Conservation (phyloP, 2,797 vertebrate species). For the Moxostoma hubbsi region DNA sequence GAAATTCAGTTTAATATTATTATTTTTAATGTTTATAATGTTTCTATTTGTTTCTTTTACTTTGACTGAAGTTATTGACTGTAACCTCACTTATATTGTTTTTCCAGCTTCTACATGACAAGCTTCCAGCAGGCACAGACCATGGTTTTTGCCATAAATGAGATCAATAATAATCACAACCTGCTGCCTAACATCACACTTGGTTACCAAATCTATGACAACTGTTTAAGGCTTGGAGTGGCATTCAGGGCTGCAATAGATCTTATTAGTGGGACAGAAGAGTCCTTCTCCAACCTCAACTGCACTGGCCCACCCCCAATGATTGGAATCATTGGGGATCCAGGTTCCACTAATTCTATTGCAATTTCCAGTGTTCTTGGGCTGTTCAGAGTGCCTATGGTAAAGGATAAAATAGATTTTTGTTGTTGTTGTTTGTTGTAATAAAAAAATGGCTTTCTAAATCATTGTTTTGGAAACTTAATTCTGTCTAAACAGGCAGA, state of each 20-base stretch:
- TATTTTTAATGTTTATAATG: too few species aligned
- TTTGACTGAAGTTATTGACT: neutral
- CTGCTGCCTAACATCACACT: constrained; percentile 74
- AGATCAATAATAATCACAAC: constrained; percentile 71
- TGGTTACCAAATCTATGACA: constrained; percentile 76
- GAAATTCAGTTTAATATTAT: too few species aligned
- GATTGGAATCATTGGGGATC: constrained; percentile 65
- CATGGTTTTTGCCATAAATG: constrained; percentile 72
- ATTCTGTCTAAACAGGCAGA: neutral
- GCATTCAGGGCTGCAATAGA: constrained; percentile 72
- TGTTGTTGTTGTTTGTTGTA: too few species aligned
- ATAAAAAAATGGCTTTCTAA: neutral
- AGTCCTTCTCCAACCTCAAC: constrained; percentile 17
- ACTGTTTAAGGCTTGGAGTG: constrained; percentile 71
- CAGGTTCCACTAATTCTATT: constrained; percentile 65
- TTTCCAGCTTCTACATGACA: constrained; percentile 64
- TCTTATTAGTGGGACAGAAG: constrained; percentile 58
- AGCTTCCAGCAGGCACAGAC: constrained; percentile 67
- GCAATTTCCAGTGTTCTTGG: constrained; percentile 65
- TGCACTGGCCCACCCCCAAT: constrained; percentile 61
- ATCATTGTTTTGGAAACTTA: neutral
- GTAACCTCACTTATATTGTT: neutral
- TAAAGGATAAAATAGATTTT: constrained; percentile 21
- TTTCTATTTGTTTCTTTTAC: too few species aligned
- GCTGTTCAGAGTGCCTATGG: constrained; percentile 65